Evolutionary conservation across 2,113 vertebrate genomes (phyloP), one percentile per base, ranked within the genome.

Genomic region (Syrrhaptes paradoxus): DNA sequence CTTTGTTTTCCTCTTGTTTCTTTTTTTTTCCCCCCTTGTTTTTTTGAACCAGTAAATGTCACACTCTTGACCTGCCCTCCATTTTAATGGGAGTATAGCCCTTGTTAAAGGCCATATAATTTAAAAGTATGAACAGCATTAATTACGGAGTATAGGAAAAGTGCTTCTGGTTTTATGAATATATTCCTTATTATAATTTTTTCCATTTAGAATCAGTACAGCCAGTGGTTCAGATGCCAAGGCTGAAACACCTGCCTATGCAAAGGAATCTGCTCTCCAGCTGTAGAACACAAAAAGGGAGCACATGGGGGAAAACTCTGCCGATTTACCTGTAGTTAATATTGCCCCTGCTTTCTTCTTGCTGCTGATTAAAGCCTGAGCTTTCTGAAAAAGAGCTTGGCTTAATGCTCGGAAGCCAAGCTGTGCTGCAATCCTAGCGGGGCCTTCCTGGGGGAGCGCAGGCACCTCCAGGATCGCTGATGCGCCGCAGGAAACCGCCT

Each of bases 101-200:
- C 58, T 89, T 91, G 81, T 76, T 95, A 79, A 85, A 76, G 0
- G 6, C 65, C 13, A 24, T 85, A 13, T 85, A 87, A 95, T 96
- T 95, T 85, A 66, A 54, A 95, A 87, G 58, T 76, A 85, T 91
- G 91, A 95, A 95, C 85, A 94, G 95, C 85, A 93, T 36, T 95
- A 95, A 95, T 95, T 95, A 85, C 13, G n/a, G 89, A 66, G 28
- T 46, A 34, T 54, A 65, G 45, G 67, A 17, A 76, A 59, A 75
- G 62, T 58, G 62, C 45, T 91, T 86, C 45, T 92, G 70, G 91
- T 61, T 95, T 95, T 94, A 91, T 82, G 95, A 95, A 95, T 94
- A 62, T 75, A 61, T 78, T 68, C 52, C 34, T 65, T 84, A 48
- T 84, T 71, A 65, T 75, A 70, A n/a, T 0, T 85, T 78, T 87